Conservation (phyloP, 1,140 invertebrate genomes). For the Cylas formicarius region DNA sequence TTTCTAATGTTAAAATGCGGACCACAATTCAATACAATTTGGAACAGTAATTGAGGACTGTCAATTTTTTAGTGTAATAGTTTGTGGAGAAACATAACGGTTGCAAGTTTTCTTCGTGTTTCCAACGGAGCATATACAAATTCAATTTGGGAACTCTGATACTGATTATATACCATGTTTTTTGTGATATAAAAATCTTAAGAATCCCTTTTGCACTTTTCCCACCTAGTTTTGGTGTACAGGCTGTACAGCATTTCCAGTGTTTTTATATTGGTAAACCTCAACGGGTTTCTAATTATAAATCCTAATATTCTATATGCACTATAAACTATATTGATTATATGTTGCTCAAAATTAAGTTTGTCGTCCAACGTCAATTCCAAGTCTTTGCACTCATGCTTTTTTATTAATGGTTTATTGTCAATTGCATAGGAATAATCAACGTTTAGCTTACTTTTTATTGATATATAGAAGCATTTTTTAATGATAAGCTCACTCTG, state of each 20-base stretch:
- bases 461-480: too few relatives aligned
- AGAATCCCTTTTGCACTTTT: constrained; percentile 1
- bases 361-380: background rate
- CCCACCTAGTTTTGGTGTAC: constrained; percentile 3
- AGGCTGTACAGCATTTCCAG: background rate
- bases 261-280: background rate
- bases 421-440: constrained; percentile 1
- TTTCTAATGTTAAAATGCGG: constrained; percentile 6
- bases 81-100: constrained; percentile 1
- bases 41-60: background rate
- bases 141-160: constrained; percentile 1
- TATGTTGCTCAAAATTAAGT: constrained; percentile 7
- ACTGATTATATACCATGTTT: background rate
- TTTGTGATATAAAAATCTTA: too few relatives aligned
- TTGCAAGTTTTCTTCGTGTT: constrained; percentile 1
- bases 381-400: constrained; percentile 1
- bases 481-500: too few relatives aligned
- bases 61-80: constrained; percentile 4
- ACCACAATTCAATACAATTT: constrained; percentile 5
- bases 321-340: constrained; percentile 2
- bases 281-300: constrained; percentile 1
- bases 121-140: constrained; percentile 2
- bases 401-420: constrained; percentile 3
- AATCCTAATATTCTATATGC: constrained; percentile 2
- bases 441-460: too few relatives aligned